Evolutionary conservation across 2,113 vertebrate genomes (phyloP), one percentile per base, ranked within the genome.

Genomic region (Protomyctophum bolini): DNA sequence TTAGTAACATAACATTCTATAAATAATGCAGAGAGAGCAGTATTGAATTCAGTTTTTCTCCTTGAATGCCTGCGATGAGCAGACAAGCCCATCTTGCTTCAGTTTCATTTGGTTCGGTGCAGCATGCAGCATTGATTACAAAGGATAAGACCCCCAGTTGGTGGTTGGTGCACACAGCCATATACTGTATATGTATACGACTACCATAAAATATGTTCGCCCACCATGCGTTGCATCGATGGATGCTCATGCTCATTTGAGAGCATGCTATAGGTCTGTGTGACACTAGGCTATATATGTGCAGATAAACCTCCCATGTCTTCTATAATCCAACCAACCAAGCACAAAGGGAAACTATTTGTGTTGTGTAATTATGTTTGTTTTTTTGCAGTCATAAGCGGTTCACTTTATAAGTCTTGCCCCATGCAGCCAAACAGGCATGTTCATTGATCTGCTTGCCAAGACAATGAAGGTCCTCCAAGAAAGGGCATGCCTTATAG

Each of bases 341-440:
- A 50, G 75, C 83, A 85, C 86, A 86, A 88, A 83, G 77, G 71
- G 28, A 71, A 84, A 80, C 76, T 76, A 77, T 84, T 86, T 80
- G 76, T 86, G 73, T 86, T 86, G 83, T 83, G 76, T 86, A 91
- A 91, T 91, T 92, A 90, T 84, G 83, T 85, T 83, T 69, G n/a
- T n/a, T 81, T 81, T 21, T 81, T 81, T 70, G 66, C 28, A 83
- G 91, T 91, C 91, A 87, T 91, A 89, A 89, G 86, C 72, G 14
- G 66, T 68, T 86, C 81, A 86, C 89, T 62, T 83, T n/a, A 81
- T 86, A 80, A 87, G 72, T 80, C 75, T 47, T 73, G 72, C 61
- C 87, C 75, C 61, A n/a, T n/a, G n/a, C n/a, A 80, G 80, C 86
- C 79, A 82, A 73, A 81, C 83, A 72, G 68, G 83, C 74, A 71